phyloP scores from a whole-genome alignment of 2,113 vertebrate genomes.

The Euleptes europaea region DNA sequence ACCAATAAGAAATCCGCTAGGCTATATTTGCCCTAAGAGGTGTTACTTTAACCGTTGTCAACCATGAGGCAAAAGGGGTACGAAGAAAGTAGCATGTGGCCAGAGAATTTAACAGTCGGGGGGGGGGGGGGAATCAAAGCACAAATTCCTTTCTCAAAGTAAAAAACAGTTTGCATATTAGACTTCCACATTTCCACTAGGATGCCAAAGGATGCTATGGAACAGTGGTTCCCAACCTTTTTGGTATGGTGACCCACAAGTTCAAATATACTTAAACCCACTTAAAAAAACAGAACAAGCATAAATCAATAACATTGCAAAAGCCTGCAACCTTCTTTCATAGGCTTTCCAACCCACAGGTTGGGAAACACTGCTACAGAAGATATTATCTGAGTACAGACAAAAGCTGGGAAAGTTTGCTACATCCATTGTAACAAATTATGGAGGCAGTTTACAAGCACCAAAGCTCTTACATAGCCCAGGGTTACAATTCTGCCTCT shows the following conservation, averaged over 20 bases:
- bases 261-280: no score
- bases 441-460: slow-evolving; percentile 24
- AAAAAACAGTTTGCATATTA: neutral
- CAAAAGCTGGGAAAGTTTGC: neutral
- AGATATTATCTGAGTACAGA: neutral
- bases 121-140: no score
- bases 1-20: no score
- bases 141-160: neutral
- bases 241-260: no score
- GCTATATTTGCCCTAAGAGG: no score
- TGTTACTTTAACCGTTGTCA: neutral
- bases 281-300: no score
- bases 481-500: slow-evolving; percentile 27
- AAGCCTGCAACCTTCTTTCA: no score
- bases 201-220: neutral
- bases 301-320: no score
- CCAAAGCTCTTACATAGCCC: slow-evolving; percentile 31
- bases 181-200: neutral
- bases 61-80: neutral
- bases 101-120: neutral
- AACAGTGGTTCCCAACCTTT: no score
- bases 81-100: neutral
- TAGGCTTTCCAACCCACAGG: no score
- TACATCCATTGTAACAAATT: slow-evolving; percentile 12
- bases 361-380: neutral